These are phyloP conservation scores for Paguma larvata DNA, from an alignment of 2,797 vertebrate genomes.

Conservation along the genomic window DNA sequence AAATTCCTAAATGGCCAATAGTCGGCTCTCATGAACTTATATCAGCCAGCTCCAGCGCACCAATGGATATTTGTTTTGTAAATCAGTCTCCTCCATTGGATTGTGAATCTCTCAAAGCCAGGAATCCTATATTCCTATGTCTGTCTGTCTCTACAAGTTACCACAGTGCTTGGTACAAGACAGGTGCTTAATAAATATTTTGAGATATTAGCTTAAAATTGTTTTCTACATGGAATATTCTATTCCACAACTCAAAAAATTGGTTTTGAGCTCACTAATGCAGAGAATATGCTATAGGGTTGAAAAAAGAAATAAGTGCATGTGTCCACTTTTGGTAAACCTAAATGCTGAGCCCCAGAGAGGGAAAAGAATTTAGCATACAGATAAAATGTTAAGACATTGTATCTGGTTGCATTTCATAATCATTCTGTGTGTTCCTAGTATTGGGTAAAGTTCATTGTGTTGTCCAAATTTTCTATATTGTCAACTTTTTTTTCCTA, in stretches of 20 bases:
- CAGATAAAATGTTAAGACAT: not conserved
- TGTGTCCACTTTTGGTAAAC: not conserved
- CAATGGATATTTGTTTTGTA: not conserved
- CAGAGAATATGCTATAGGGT: not conserved
- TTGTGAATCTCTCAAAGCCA: not conserved
- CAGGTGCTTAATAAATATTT: not conserved
- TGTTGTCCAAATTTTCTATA: not conserved
- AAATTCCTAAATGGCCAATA: conserved; percentile 33
- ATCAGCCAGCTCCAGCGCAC: not conserved
- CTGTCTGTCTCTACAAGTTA: not conserved
- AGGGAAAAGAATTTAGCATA: not conserved
- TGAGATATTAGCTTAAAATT: not conserved
- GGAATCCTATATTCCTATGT: not conserved
- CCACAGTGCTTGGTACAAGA: not conserved
- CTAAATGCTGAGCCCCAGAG: not conserved
- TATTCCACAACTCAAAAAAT: not conserved
- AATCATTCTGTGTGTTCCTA: not conserved
- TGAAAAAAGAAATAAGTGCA: not conserved
- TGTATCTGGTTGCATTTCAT: not conserved
- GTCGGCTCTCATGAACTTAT: not conserved
- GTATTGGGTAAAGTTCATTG: not conserved
- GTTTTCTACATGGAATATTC: not conserved
- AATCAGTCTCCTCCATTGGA: not conserved
- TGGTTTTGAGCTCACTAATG: not conserved
- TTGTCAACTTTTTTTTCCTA: not conserved